Evolutionary conservation across 1,140 invertebrate genomes (phyloP).

Genomic region (Heliconius hermathena): DNA sequence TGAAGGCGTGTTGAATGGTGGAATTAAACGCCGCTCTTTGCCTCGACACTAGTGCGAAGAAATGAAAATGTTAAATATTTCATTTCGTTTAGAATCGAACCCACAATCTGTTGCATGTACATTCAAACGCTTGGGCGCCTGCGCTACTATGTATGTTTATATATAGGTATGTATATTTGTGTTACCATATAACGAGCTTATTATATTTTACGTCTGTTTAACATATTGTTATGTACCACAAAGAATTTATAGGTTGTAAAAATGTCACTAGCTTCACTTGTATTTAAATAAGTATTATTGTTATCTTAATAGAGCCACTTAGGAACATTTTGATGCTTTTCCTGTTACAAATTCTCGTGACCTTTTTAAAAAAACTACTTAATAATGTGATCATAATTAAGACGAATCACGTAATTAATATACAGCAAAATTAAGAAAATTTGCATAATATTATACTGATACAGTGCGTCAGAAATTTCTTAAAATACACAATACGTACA

Average conservation of each 20-base stretch:
- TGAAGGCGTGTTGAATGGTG: no score
- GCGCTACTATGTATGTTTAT: no score
- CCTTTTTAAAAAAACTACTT: background rate
- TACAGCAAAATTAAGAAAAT: background rate
- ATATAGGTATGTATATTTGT: background rate
- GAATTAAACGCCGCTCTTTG: no score
- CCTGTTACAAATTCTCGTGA: background rate
- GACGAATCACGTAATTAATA: background rate
- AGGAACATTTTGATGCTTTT: background rate
- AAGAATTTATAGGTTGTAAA: conserved; percentile 25
- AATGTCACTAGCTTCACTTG: conserved; percentile 9
- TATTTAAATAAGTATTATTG: conserved; percentile 29
- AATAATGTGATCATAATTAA: background rate
- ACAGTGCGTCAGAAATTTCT: background rate
- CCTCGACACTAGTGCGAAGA: no score
- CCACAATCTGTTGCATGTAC: no score
- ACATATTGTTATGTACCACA: background rate
- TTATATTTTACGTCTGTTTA: background rate
- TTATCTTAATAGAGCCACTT: conserved; percentile 15
- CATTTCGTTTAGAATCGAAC: no score
- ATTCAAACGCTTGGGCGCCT: no score
- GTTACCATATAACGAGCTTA: conserved; percentile 7
- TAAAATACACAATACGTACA: background rate
- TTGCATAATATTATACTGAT: background rate
- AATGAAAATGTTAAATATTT: no score